A percentile compares a stretch with the other conserved stretches of the same genome.
phyloP scores from a whole-genome alignment of 2,888 invertebrate species.

The Eucera pruinosa region DNA sequence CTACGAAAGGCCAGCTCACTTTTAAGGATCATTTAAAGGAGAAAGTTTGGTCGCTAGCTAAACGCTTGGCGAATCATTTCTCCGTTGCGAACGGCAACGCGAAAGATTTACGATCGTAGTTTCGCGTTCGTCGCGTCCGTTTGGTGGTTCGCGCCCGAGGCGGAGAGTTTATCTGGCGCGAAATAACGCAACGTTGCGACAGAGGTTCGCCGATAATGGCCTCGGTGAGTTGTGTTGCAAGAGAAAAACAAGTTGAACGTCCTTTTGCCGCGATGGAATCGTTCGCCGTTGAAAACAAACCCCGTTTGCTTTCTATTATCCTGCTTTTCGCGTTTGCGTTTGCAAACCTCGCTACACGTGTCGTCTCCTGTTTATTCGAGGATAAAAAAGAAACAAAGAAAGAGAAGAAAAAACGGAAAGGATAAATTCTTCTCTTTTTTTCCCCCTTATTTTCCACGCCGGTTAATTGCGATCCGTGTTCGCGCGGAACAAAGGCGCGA shows the following conservation, averaged over 20 bases:
- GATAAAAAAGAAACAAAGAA: neutral
- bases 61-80: neutral
- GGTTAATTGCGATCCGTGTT: slow-evolving; percentile 7
- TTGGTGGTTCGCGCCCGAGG: neutral
- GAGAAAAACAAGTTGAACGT: slow-evolving; percentile 78
- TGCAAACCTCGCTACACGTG: neutral
- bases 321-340: slow-evolving; percentile 1
- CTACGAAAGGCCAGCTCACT: too few relatives aligned
- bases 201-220: slow-evolving; percentile 73
- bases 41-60: too few relatives aligned
- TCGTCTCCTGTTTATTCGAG: too few relatives aligned
- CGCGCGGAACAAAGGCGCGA: slow-evolving; percentile 8
- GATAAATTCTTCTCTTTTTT: neutral
- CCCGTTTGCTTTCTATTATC: slow-evolving; percentile 8
- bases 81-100: neutral
- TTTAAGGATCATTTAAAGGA: too few relatives aligned
- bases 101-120: neutral
- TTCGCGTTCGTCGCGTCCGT: neutral
- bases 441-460: too few relatives aligned
- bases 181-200: slow-evolving; percentile 67
- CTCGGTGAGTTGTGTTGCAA: slow-evolving; percentile 35
- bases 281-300: slow-evolving; percentile 22
- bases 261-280: slow-evolving; percentile 55
- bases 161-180: slow-evolving; percentile 51
- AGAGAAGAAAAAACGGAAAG: neutral